These are phyloP conservation scores for Congeria kusceri DNA, from an alignment of 2,888 invertebrate species.

Conservation along the genomic window DNA sequence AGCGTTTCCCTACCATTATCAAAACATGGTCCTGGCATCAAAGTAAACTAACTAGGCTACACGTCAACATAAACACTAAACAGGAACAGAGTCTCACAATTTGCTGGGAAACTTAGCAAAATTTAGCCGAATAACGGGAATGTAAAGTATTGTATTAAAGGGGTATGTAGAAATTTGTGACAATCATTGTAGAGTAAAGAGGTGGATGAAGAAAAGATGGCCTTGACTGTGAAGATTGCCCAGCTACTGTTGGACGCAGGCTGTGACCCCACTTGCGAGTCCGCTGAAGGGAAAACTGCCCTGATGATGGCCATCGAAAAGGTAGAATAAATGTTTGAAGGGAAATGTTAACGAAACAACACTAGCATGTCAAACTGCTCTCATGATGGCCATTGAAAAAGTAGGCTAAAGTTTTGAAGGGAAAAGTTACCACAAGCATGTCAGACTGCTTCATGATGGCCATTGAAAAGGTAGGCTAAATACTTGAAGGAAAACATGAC, in stretches of 20 bases:
- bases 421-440: conserved; percentile 81
- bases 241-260: conserved; percentile 82
- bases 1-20: no score
- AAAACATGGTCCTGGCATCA: no score
- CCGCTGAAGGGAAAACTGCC: conserved; percentile 83
- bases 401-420: conserved; percentile 64
- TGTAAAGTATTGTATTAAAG: no score
- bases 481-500: background rate
- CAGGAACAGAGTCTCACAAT: no score
- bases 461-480: conserved; percentile 78
- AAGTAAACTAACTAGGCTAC: no score
- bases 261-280: conserved; percentile 82
- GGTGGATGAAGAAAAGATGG: conserved; percentile 67
- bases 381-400: no score
- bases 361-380: background rate
- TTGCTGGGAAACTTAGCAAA: no score
- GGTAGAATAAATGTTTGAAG: conserved; percentile 65
- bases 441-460: conserved; percentile 85
- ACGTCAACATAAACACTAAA: no score
- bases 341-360: background rate
- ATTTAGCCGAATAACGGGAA: no score
- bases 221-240: conserved; percentile 82
- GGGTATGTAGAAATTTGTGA: no score
- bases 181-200: conserved; percentile 21
- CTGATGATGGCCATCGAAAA: conserved; percentile 84